These are phyloP conservation scores for Dermatemys mawii DNA, from an alignment of 2,113 vertebrate genomes.

Conservation along the genomic window DNA sequence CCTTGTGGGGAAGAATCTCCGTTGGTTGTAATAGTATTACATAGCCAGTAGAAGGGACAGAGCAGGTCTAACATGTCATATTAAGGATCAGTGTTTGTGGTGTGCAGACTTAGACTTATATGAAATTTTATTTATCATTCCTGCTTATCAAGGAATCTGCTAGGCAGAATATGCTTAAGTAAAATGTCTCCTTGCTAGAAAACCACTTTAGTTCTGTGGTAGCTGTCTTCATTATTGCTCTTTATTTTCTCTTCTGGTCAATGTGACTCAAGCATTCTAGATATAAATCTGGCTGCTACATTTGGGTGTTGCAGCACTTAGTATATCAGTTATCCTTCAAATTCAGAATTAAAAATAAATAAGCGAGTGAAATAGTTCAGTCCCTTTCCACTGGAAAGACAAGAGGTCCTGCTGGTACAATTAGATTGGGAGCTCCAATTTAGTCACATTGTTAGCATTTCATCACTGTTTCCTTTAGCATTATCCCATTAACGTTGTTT, in stretches of 20 bases:
- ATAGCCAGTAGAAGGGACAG: background rate
- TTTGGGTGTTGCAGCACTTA: background rate
- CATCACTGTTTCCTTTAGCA: background rate
- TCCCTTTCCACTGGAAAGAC: background rate
- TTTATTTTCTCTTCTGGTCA: background rate
- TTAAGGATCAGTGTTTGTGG: background rate
- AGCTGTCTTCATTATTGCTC: background rate
- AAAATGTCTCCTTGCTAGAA: background rate
- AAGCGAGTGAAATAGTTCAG: background rate
- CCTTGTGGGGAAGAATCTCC: background rate
- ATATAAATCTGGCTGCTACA: background rate
- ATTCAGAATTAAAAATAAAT: background rate
- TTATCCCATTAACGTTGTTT: background rate
- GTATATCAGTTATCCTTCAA: background rate
- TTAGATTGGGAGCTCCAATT: background rate
- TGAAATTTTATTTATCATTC: background rate
- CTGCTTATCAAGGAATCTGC: background rate
- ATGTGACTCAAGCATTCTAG: background rate
- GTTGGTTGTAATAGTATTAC: background rate
- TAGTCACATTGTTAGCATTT: background rate
- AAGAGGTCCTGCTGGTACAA: background rate
- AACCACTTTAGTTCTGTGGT: background rate
- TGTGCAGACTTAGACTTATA: background rate
- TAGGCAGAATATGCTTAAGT: background rate
- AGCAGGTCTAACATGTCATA: fast-evolving